phyloP scores from a whole-genome alignment of 2,797 vertebrate genomes.

The Spea hammondii region DNA sequence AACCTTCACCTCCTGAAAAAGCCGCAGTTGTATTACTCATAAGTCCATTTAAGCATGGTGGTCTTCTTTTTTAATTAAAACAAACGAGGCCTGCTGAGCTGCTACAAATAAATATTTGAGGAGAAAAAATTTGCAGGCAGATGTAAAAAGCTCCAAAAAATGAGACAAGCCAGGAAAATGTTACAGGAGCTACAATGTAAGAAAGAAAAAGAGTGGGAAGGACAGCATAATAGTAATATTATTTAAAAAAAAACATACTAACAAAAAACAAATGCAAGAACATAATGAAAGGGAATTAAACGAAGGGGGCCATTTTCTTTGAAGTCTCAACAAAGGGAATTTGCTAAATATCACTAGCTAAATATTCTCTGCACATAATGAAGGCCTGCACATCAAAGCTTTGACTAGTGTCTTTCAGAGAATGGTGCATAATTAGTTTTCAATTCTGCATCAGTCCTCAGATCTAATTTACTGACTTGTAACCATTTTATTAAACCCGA shows the following conservation, averaged over 20 bases:
- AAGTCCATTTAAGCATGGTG: slow-evolving; percentile 74
- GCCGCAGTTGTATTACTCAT: slow-evolving; percentile 66
- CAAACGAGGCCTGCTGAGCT: slow-evolving; percentile 63
- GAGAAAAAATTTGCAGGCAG: slow-evolving; percentile 63
- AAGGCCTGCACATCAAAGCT: too few relatives aligned
- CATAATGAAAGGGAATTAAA: slow-evolving; percentile 18
- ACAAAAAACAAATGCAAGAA: neutral
- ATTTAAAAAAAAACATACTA: neutral
- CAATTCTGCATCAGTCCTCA: too few relatives aligned
- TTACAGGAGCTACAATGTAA: slow-evolving; percentile 11
- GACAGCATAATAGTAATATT: slow-evolving; percentile 3
- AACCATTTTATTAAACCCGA: too few relatives aligned
- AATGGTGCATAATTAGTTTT: too few relatives aligned
- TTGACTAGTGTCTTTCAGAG: too few relatives aligned
- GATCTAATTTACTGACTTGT: too few relatives aligned
- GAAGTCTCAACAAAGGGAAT: slow-evolving; percentile 8
- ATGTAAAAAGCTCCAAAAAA: slow-evolving; percentile 56
- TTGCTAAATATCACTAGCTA: too few relatives aligned
- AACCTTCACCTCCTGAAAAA: slow-evolving; percentile 55
- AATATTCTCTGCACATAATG: too few relatives aligned
- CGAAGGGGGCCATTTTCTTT: slow-evolving; percentile 21
- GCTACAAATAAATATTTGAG: slow-evolving; percentile 68
- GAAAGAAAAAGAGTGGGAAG: neutral
- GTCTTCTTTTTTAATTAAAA: slow-evolving; percentile 76
- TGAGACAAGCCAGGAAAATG: slow-evolving; percentile 53